Percentiles rank a stretch among this genome's conserved stretches.
Conservation (phyloP, 2,888 invertebrate genomes). For the Erebia ligea region DNA sequence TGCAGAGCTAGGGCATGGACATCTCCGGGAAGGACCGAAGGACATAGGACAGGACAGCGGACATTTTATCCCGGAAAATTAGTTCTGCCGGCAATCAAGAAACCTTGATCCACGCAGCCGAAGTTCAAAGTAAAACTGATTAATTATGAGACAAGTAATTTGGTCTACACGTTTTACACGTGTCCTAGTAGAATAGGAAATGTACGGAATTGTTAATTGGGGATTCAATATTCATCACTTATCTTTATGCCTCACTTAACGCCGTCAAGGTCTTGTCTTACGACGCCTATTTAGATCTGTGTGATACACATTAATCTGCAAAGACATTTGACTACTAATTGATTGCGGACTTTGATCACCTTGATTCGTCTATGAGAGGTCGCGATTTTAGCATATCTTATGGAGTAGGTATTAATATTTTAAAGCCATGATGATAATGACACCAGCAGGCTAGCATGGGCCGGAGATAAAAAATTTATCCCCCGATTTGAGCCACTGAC, state of each 20-base stretch:
- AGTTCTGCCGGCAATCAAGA: no score
- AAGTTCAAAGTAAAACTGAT: no score
- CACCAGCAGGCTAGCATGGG: no score
- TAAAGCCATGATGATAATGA: no score
- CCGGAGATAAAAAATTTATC: no score
- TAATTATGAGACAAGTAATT: background rate
- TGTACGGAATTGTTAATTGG: background rate
- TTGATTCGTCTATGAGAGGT: background rate
- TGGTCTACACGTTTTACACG: background rate
- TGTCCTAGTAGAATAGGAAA: background rate
- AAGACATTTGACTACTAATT: background rate
- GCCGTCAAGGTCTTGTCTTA: constrained; percentile 1
- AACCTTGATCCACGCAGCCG: no score
- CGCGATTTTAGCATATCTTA: constrained; percentile 9
- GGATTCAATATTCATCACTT: background rate
- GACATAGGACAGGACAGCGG: no score
- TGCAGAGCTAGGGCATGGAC: no score
- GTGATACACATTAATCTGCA: background rate
- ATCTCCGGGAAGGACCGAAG: no score
- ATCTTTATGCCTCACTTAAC: constrained; percentile 5
- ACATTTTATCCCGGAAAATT: no score
- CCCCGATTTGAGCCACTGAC: no score
- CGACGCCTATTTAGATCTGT: background rate
- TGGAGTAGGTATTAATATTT: no score
- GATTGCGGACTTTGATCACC: constrained; percentile 14